Evolutionary conservation across 2,888 invertebrate species (phyloP).

Genomic region (Ramazzottius varieornatus): DNA sequence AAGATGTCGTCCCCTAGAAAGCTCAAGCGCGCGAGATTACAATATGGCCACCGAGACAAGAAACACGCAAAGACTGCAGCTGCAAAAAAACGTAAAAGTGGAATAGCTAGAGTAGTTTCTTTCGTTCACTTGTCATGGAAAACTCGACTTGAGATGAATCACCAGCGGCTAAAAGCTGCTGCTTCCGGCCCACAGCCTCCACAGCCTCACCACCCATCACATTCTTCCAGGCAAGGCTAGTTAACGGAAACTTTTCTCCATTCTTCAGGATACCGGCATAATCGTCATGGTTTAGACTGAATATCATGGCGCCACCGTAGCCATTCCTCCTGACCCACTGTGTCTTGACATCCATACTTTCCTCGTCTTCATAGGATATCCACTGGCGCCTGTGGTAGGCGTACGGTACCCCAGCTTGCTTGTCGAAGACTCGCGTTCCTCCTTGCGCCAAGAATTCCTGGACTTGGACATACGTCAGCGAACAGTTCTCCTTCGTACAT

Average conservation of each 20-base stretch:
- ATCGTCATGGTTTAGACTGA: slow-evolving; percentile 6
- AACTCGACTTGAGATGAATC: no score
- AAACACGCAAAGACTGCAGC: no score
- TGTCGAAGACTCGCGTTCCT: slow-evolving; percentile 9
- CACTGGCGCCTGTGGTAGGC: slow-evolving; percentile 10
- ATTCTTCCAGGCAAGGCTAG: no score
- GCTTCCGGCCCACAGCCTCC: slow-evolving; percentile 8
- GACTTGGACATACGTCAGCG: background rate
- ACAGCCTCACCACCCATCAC: no score
- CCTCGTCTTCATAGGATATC: slow-evolving; percentile 10
- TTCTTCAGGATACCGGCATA: slow-evolving; percentile 1
- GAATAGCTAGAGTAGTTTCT: no score
- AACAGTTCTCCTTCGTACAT: background rate
- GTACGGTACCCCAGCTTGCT: slow-evolving; percentile 12
- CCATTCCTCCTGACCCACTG: slow-evolving; percentile 8
- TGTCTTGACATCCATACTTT: slow-evolving; percentile 9
- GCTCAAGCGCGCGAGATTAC: no score
- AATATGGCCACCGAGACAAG: no score
- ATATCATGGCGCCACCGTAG: slow-evolving; percentile 9
- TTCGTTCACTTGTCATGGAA: no score
- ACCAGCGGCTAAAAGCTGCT: no score
- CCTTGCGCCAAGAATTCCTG: background rate
- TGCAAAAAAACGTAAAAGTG: no score
- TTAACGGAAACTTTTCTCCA: background rate
- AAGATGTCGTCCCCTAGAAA: no score